Evolutionary conservation across 2,113 vertebrate genomes (phyloP), one percentile per base, ranked within the genome.

Genomic region (Bagarius yarrelli): DNA sequence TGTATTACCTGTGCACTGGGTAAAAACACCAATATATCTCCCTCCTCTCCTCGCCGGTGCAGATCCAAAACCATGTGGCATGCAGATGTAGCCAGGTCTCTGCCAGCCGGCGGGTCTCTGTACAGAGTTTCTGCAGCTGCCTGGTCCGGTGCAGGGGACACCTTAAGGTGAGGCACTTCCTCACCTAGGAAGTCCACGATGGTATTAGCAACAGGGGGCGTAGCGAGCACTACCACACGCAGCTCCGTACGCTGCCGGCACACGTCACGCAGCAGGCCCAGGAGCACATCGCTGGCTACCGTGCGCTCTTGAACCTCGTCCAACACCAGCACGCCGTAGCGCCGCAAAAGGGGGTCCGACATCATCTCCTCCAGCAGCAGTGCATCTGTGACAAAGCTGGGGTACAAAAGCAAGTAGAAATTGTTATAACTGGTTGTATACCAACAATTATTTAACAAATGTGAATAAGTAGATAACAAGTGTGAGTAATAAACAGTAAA

Each of bases 291-390:
- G 0, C 95, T 96, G 85, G 97, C 89, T 66, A 99, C 92, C 0
- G 96, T 96, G 8, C 96, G 94, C 86, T 98, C 96, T 92, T 98
- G 97, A 0, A 85, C 91, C 90, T 99, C 98, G 1, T 99, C 98
- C 89, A 99, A 76, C 36, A 99, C 92, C 81, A 99, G 89, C 1
- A 97, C 89, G 0, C 93, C 92, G 0, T 96, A 97, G 89, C 93
- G 92, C 57, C 93, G 95, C 80, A 96, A 90, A 85, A 96, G 92
- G 0, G 94, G 95, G 79, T 95, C 95, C 0, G 97, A 99, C 87
- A 95, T 97, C 93, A 98, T 93, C 84, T 99, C 98, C 78, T 95
- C 93, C 66, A 99, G 89, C 56, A 99, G 93, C n/a, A 97, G 92
- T 36, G 94, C 89, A 53, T 98, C 98, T 0, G 94, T 96, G 87